Evolutionary conservation across 64 coral and sea anemone genomes (phyloP), one percentile per base, ranked within the genome.

Genomic region (Orbicella faveolata): DNA sequence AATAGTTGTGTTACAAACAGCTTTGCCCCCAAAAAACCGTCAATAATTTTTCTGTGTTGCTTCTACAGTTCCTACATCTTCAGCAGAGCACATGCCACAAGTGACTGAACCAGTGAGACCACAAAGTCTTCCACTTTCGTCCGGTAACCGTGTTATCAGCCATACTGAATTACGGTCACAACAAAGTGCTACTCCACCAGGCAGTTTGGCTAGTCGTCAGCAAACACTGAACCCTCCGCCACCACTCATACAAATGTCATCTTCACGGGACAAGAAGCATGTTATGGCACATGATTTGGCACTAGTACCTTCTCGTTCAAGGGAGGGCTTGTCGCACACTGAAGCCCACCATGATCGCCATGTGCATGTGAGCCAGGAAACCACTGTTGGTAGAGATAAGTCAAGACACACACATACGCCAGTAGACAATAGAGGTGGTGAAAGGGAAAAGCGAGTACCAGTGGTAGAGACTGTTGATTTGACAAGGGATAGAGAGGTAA

Each of bases 241-340:
- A 9, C 95, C 95, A 1, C 76, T 97, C 30, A 97, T 97, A 76
- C 95, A 97, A 77, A 89, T 97, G 61, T 80, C 91, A 3, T 90
- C 95, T 62, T 79, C 90, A 51, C 94, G 79, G 41, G 92, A 89
- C 63, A 94, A 94, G 66, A 62, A 84, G 39, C n/a, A 81, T 9
- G n/a, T 65, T 16, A 26, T 12, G 20, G 25, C 87, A 26, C 87
- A 63, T 4, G 75, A 88, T 21, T 57, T 48, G 10, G 19, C 87
- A 26, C 67, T 19, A 25, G 87, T 90, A 34, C 54, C 48, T 53
- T 12, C 69, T 88, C 73, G 74, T 36, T 72, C 76, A 26, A 94
- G 79, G 67, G 87, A 85, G 35, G 63, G 63, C 7, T 52, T 25
- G 25, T 15, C 39, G n/a, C 81, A 84, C 63, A 52, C 15, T 20